Evolutionary conservation across 2,888 invertebrate species (phyloP).

Genomic region (Spicauda simplicius): DNA sequence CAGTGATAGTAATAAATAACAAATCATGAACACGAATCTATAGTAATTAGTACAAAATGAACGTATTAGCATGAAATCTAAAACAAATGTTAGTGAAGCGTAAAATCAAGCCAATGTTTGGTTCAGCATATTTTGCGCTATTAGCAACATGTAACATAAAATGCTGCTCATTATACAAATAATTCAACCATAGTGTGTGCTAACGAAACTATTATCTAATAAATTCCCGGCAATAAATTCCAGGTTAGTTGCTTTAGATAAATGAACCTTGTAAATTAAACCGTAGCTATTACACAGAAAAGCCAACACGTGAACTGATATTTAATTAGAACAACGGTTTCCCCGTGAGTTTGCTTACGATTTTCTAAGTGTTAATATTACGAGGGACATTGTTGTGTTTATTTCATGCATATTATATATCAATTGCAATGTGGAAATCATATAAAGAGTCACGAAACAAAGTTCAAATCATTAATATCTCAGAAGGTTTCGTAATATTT

Average conservation of each 20-base stretch:
- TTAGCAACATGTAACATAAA: not conserved
- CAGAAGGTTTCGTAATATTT: no score
- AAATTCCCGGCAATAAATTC: slow-evolving; percentile 26
- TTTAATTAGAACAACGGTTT: slow-evolving; percentile 22
- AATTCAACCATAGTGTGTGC: slow-evolving; percentile 6
- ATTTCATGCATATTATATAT: not conserved
- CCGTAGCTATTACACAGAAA: slow-evolving; percentile 23
- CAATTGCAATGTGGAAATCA: no score
- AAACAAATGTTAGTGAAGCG: no score
- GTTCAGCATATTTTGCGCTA: no score
- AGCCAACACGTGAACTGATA: slow-evolving; percentile 23
- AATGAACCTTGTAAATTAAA: slow-evolving; percentile 35
- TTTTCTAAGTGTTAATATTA: not conserved
- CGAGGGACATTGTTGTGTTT: not conserved
- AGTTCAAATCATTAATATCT: no score
- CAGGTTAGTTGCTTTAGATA: slow-evolving; percentile 27
- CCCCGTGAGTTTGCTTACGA: not conserved
- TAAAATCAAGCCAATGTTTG: no score
- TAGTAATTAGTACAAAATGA: no score
- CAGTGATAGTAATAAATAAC: no score
- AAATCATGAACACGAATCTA: no score
- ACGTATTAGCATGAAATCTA: no score
- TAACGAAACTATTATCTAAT: slow-evolving; percentile 24
- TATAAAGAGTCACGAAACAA: no score
- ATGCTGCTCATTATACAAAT: slow-evolving; percentile 2